Conservation (phyloP, 2,888 invertebrate species). For the Salticus scenicus region DNA sequence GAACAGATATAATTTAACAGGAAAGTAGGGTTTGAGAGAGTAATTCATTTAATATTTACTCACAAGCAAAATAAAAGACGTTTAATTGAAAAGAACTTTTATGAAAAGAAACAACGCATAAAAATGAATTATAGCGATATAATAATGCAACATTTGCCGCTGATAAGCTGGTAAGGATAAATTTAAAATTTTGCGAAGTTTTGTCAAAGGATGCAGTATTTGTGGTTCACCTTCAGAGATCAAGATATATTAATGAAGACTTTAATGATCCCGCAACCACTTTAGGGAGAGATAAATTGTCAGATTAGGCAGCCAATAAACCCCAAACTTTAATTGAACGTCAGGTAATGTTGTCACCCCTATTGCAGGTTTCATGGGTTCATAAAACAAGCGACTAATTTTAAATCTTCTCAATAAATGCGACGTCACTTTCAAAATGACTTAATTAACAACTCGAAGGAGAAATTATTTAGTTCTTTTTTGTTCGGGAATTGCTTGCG, state of each 20-base stretch:
- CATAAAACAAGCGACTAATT: slow-evolving; percentile 30
- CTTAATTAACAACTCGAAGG: slow-evolving; percentile 49
- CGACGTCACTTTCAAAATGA: slow-evolving; percentile 47
- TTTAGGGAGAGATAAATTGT: slow-evolving; percentile 63
- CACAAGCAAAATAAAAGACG: no score
- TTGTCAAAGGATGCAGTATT: slow-evolving; percentile 30
- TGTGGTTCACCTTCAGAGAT: slow-evolving; percentile 21
- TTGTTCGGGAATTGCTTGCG: no score
- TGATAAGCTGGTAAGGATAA: no score
- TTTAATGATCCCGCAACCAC: slow-evolving; percentile 61
- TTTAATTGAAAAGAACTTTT: no score
- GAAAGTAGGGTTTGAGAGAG: no score
- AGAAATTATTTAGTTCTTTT: slow-evolving; percentile 25
- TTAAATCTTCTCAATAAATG: slow-evolving; percentile 57
- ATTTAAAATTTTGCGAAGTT: no score
- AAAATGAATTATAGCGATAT: no score
- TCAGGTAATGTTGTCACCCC: slow-evolving; percentile 35
- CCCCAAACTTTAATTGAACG: slow-evolving; percentile 56
- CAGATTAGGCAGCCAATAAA: slow-evolving; percentile 66
- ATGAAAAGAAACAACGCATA: no score
- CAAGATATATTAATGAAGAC: slow-evolving; percentile 64
- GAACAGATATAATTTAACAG: no score
- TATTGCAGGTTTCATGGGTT: slow-evolving; percentile 24
- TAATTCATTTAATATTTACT: no score
- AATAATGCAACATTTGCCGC: no score